A percentile compares a stretch with the other conserved stretches of the same genome.
Evolutionary conservation across 2,797 vertebrate species (phyloP).

Genomic region (Pipistrellus pipistrellus): DNA sequence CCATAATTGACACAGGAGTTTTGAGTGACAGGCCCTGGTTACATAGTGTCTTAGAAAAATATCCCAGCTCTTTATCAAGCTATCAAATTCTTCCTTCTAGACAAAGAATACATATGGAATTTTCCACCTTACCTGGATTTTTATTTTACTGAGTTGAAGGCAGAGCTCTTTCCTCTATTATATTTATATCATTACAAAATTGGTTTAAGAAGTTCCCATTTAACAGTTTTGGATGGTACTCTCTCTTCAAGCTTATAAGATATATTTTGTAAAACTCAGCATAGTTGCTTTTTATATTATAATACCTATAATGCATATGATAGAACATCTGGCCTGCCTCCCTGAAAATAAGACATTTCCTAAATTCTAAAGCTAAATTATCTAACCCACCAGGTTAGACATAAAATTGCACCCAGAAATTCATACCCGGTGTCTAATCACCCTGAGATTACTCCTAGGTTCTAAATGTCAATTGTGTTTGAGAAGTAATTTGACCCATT

Average conservation of each 20-base stretch:
- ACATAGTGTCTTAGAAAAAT: conserved; percentile 71
- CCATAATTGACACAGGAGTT: conserved; percentile 42
- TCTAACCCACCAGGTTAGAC: conserved; percentile 53
- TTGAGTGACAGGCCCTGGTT: conserved; percentile 72
- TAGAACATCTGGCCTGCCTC: conserved; percentile 39
- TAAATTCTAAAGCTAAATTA: conserved; percentile 72
- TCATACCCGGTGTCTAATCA: conserved; percentile 65
- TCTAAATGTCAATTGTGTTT: conserved; percentile 54
- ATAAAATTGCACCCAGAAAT: conserved; percentile 71
- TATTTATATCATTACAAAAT: conserved; percentile 52
- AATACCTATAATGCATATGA: not conserved
- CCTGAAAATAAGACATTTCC: conserved; percentile 49
- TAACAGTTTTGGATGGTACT: not conserved
- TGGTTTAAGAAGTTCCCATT: conserved; percentile 43
- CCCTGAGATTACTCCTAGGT: conserved; percentile 49
- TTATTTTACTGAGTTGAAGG: conserved; percentile 45
- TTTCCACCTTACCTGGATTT: conserved; percentile 71
- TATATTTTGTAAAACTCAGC: conserved; percentile 46
- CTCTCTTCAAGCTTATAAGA: conserved; percentile 47
- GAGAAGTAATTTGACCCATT: conserved; percentile 67
- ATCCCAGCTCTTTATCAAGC: conserved; percentile 63
- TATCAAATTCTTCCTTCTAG: conserved; percentile 66
- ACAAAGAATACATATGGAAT: conserved; percentile 61
- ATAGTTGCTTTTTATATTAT: not conserved
- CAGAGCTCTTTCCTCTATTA: conserved; percentile 8